phyloP scores from a whole-genome alignment of 2,888 invertebrate genomes.

The Meliscaeva auricollis region DNA sequence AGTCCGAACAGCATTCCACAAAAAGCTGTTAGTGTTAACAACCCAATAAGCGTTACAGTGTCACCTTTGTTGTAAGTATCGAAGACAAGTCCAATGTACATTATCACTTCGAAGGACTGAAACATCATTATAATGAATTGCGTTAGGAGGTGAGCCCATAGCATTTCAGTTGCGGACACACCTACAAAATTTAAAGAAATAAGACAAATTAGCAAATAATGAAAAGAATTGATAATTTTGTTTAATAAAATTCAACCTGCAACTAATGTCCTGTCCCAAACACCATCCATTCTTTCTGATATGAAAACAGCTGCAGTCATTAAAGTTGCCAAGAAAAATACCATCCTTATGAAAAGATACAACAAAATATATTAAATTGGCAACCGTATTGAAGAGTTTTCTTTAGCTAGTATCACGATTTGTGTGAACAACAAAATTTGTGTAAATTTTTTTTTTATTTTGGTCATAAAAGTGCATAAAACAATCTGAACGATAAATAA shows the following conservation, averaged over 20 bases:
- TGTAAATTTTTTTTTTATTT: too few relatives aligned
- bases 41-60: constrained; percentile 85
- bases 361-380: constrained; percentile 33
- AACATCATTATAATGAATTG: constrained; percentile 90
- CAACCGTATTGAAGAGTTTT: not conserved
- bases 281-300: constrained; percentile 91
- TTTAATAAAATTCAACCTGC: constrained; percentile 85
- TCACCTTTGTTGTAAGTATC: constrained; percentile 83
- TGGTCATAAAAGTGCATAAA: too few relatives aligned
- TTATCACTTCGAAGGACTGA: constrained; percentile 86
- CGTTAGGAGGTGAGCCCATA: constrained; percentile 91
- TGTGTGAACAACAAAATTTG: too few relatives aligned
- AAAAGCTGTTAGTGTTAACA: constrained; percentile 90
- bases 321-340: constrained; percentile 93
- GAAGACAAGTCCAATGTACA: constrained; percentile 83
- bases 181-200: constrained; percentile 80
- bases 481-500: too few relatives aligned
- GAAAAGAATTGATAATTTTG: not conserved
- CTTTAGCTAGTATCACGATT: too few relatives aligned
- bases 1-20: constrained; percentile 95
- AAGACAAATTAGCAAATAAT: not conserved
- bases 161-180: constrained; percentile 91
- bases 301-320: constrained; percentile 93
- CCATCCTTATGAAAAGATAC: constrained; percentile 86
- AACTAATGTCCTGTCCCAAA: constrained; percentile 94